Percentiles rank a stretch among this genome's conserved stretches.
phyloP scores from a whole-genome alignment of 1,140 invertebrate species.

The Zaprionus kolodkinae region DNA sequence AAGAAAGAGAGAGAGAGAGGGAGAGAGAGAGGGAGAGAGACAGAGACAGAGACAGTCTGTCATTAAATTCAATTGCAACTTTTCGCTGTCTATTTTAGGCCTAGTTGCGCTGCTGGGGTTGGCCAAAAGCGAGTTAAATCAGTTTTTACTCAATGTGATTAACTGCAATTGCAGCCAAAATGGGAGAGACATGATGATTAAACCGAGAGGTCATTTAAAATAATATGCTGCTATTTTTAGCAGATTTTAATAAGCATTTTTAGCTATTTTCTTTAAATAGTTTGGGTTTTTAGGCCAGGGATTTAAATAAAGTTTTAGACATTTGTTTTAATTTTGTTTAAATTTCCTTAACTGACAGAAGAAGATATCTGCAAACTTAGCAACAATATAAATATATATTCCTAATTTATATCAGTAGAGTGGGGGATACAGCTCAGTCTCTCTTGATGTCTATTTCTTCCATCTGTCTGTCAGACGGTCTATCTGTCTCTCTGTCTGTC shows the following conservation, averaged over 20 bases:
- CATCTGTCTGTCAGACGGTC: too few relatives aligned
- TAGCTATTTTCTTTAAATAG: too few relatives aligned
- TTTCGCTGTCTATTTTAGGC: constrained; percentile 42
- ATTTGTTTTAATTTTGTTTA: too few relatives aligned
- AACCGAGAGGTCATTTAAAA: not conserved
- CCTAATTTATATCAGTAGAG: too few relatives aligned
- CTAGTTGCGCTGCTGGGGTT: not conserved
- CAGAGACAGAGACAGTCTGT: constrained; percentile 36
- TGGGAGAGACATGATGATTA: not conserved
- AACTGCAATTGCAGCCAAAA: not conserved
- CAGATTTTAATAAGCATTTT: not conserved
- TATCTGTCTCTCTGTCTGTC: too few relatives aligned
- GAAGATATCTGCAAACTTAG: too few relatives aligned
- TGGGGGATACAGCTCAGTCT: too few relatives aligned
- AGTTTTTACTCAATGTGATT: not conserved
- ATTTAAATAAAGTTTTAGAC: too few relatives aligned
- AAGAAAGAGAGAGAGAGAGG: not conserved
- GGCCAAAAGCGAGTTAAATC: constrained; percentile 23
- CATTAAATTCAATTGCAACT: constrained; percentile 62
- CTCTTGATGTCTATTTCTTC: too few relatives aligned
- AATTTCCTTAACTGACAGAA: too few relatives aligned
- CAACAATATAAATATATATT: too few relatives aligned
- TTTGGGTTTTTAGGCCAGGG: too few relatives aligned
- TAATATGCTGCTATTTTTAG: not conserved
- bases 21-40: not conserved